Percentiles rank a stretch among this genome's conserved stretches.
These are phyloP conservation scores for Agrochola lota DNA, from an alignment of 2,888 invertebrate genomes.

Conservation along the genomic window DNA sequence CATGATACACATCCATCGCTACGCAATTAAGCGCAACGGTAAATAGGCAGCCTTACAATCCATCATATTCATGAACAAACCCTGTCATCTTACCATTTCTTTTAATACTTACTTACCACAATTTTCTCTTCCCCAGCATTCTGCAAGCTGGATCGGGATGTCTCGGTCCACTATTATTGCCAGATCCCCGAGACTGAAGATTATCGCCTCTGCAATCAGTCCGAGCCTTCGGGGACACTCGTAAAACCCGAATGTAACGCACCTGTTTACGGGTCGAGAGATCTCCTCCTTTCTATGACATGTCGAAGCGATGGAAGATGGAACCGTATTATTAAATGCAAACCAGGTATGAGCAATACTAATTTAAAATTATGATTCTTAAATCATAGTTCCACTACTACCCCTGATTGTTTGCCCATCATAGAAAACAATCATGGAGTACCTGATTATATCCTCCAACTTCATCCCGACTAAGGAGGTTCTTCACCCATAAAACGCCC, in stretches of 20 bases:
- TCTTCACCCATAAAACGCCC: background rate
- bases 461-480: background rate
- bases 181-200: background rate
- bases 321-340: conserved; percentile 14
- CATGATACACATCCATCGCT: too few relatives aligned
- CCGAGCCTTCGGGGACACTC: conserved; percentile 2
- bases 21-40: background rate
- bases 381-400: background rate
- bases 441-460: background rate
- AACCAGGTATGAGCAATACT: conserved; percentile 1
- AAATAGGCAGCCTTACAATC: background rate
- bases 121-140: conserved; percentile 64
- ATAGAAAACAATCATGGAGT: background rate
- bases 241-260: conserved; percentile 2
- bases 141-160: conserved; percentile 72
- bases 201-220: background rate
- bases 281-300: background rate
- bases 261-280: background rate
- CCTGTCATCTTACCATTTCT: background rate
- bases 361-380: background rate
- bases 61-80: background rate
- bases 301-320: conserved; percentile 4
- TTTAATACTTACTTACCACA: background rate
- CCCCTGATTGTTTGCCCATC: background rate
- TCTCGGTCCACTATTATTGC: conserved; percentile 75